A percentile compares a stretch with the other conserved stretches of the same genome.
Conservation (phyloP, 1,140 invertebrate species). For the Drosophila cardini region DNA sequence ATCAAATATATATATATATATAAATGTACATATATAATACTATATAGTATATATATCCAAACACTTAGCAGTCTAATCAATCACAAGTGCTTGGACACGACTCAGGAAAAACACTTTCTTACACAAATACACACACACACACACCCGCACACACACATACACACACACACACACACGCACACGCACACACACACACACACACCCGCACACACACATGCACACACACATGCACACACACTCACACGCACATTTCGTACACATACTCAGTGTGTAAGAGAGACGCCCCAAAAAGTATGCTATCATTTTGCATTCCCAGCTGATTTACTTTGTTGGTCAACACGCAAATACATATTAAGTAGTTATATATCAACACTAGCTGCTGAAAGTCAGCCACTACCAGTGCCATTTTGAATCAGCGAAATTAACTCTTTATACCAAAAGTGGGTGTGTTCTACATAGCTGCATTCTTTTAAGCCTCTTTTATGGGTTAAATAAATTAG, state of each 20-base stretch:
- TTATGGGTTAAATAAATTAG: too few relatives aligned
- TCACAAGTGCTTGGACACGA: constrained; percentile 46
- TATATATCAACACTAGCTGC: background rate
- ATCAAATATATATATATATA: constrained; percentile 13
- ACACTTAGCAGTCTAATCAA: constrained; percentile 51
- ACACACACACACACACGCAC: background rate
- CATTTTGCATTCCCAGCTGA: constrained; percentile 33
- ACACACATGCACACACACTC: background rate
- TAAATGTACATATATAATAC: background rate
- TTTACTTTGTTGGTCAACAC: constrained; percentile 2
- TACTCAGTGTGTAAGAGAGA: background rate
- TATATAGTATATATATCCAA: constrained; percentile 4
- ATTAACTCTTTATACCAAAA: too few relatives aligned
- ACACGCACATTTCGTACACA: too few relatives aligned
- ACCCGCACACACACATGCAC: background rate
- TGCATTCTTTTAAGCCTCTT: too few relatives aligned
- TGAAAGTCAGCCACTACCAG: too few relatives aligned
- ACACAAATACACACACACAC: background rate
- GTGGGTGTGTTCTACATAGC: too few relatives aligned
- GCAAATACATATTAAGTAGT: background rate
- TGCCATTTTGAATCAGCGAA: too few relatives aligned
- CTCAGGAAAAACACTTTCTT: background rate
- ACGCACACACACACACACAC: background rate
- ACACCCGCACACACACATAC: background rate
- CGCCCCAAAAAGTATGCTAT: constrained; percentile 8